phyloP scores from a whole-genome alignment of 1,140 invertebrate species.

The Brachionus sp. region DNA sequence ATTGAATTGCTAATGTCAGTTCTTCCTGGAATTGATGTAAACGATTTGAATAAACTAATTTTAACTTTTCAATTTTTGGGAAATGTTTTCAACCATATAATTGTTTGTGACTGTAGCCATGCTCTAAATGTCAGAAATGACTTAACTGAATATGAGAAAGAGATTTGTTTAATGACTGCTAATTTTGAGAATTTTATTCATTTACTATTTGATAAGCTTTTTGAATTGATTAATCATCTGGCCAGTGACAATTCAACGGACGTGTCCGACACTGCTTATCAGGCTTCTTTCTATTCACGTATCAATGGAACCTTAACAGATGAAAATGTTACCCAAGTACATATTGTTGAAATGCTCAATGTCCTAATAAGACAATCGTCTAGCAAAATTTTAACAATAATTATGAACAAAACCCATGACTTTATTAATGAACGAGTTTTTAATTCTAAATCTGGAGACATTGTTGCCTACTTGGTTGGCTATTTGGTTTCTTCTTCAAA shows the following conservation, averaged over 20 bases:
- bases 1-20: conserved; percentile 74
- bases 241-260: background rate
- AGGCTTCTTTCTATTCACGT: background rate
- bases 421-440: conserved; percentile 20
- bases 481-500: background rate
- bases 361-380: conserved; percentile 5
- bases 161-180: conserved; percentile 73
- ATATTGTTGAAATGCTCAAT: conserved; percentile 22
- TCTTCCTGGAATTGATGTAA: conserved; percentile 84
- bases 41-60: conserved; percentile 78
- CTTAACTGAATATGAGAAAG: conserved; percentile 71
- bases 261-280: background rate
- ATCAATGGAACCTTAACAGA: background rate
- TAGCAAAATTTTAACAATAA: conserved; percentile 10
- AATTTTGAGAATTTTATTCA: conserved; percentile 82
- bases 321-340: conserved; percentile 33
- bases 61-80: conserved; percentile 72
- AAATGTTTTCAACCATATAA: conserved; percentile 71
- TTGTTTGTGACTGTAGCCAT: conserved; percentile 78
- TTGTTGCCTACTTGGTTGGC: background rate
- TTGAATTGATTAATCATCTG: conserved; percentile 8
- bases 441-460: conserved; percentile 28
- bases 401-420: background rate
- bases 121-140: conserved; percentile 67
- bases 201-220: conserved; percentile 66